Evolutionary conservation across 2,113 vertebrate species (phyloP).

Genomic region (Chamaea fasciata): DNA sequence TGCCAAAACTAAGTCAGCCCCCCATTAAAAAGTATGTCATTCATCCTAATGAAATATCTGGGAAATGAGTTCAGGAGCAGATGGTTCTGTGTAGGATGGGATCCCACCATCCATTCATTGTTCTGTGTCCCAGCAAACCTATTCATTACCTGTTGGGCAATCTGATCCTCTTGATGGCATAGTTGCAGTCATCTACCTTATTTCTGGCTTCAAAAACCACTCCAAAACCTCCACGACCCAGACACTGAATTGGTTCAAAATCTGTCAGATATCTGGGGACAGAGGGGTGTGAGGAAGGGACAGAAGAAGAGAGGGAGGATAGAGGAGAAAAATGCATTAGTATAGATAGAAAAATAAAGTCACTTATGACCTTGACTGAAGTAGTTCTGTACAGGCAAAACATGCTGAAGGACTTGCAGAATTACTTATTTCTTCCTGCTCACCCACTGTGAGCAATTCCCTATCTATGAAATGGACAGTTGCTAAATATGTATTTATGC

Average conservation of each 20-base stretch:
- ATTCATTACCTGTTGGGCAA: slow-evolving; percentile 89
- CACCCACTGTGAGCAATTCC: neutral
- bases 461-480: neutral
- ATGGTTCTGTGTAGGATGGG: neutral
- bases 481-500: neutral
- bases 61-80: neutral
- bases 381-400: neutral
- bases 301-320: neutral
- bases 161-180: slow-evolving; percentile 97
- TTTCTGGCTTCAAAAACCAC: slow-evolving; percentile 97
- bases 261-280: slow-evolving; percentile 89
- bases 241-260: slow-evolving; percentile 95
- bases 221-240: slow-evolving; percentile 94
- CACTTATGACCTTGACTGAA: neutral
- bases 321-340: neutral
- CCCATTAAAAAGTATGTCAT: neutral
- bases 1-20: neutral
- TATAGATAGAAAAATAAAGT: neutral
- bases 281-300: neutral
- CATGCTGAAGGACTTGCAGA: neutral
- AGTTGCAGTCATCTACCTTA: slow-evolving; percentile 98
- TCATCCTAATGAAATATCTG: neutral
- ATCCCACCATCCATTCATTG: neutral
- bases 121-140: neutral
- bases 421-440: neutral